These are phyloP conservation scores for Cryptophagus acutangulus DNA, from an alignment of 2,888 invertebrate genomes.

Conservation along the genomic window DNA sequence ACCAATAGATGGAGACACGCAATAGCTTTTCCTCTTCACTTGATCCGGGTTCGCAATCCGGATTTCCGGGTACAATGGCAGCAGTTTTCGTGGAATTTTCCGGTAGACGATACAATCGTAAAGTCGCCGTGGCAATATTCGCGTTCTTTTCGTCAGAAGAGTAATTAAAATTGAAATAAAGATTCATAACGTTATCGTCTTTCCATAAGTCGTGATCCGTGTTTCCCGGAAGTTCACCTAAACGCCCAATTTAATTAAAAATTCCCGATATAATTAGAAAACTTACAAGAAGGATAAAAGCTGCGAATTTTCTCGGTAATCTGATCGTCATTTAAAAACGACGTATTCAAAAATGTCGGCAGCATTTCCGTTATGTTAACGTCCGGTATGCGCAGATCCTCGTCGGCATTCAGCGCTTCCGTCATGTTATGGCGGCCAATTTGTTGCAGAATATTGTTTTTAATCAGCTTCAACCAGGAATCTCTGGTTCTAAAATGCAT, in stretches of 20 bases:
- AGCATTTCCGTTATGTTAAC: slow-evolving; percentile 30
- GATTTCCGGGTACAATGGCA: slow-evolving; percentile 23
- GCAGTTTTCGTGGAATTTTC: slow-evolving; percentile 39
- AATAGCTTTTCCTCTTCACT: slow-evolving; percentile 53
- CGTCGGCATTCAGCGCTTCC: slow-evolving; percentile 9
- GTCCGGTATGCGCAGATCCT: slow-evolving; percentile 16
- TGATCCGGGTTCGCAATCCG: slow-evolving; percentile 28
- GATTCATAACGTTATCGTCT: slow-evolving; percentile 52
- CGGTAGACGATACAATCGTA: slow-evolving; percentile 51
- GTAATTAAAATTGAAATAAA: slow-evolving; percentile 53
- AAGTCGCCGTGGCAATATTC: slow-evolving; percentile 52
- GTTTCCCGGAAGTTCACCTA: slow-evolving; percentile 54
- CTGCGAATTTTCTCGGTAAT: slow-evolving; percentile 42
- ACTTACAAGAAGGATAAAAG: slow-evolving; percentile 45
- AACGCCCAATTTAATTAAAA: not conserved
- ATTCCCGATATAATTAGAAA: slow-evolving; percentile 3
- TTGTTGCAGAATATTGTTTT: not conserved
- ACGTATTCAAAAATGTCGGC: slow-evolving; percentile 28
- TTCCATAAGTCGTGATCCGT: slow-evolving; percentile 54
- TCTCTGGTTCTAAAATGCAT: slow-evolving; percentile 6
- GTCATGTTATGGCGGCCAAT: slow-evolving; percentile 18
- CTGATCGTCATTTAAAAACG: slow-evolving; percentile 31
- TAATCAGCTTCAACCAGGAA: not conserved
- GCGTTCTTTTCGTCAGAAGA: slow-evolving; percentile 44
- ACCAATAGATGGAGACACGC: slow-evolving; percentile 56